Conservation (phyloP, 2,797 vertebrate genomes). For the Etheostoma perlongum region DNA sequence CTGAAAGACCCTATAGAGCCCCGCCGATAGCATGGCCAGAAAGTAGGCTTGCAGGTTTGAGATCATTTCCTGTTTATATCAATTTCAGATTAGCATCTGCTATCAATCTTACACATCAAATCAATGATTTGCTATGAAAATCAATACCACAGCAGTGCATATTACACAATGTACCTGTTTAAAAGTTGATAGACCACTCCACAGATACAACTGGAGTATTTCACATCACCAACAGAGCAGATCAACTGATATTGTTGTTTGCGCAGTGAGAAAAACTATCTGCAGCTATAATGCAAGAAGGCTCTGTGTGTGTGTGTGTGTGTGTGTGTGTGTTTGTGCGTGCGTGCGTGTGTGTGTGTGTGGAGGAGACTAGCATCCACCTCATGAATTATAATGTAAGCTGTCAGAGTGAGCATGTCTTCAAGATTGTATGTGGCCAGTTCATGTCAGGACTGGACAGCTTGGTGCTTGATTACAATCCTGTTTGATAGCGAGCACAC, state of each 20-base stretch:
- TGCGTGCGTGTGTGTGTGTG: conserved; percentile 37
- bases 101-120: neutral
- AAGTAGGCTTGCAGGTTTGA: neutral
- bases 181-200: neutral
- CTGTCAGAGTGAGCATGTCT: conserved; percentile 66
- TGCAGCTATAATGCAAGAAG: conserved; percentile 36
- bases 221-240: conserved; percentile 30
- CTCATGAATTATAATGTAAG: conserved; percentile 78
- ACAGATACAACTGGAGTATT: conserved; percentile 24
- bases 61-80: neutral
- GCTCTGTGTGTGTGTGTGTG: conserved; percentile 31
- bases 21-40: neutral
- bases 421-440: conserved; percentile 62
- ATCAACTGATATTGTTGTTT: conserved; percentile 37
- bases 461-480: conserved; percentile 49
- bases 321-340: conserved; percentile 37
- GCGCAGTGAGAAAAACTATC: conserved; percentile 35
- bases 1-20: neutral
- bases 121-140: neutral
- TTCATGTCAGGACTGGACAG: conserved; percentile 65
- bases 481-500: conserved; percentile 18
- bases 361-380: conserved; percentile 37
- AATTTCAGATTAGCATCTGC: neutral
- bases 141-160: neutral
- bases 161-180: conserved; percentile 12